A percentile compares a stretch with the other conserved stretches of the same genome.
phyloP scores from a whole-genome alignment of 2,113 vertebrate species.

The Hydrochoerus hydrochaeris region DNA sequence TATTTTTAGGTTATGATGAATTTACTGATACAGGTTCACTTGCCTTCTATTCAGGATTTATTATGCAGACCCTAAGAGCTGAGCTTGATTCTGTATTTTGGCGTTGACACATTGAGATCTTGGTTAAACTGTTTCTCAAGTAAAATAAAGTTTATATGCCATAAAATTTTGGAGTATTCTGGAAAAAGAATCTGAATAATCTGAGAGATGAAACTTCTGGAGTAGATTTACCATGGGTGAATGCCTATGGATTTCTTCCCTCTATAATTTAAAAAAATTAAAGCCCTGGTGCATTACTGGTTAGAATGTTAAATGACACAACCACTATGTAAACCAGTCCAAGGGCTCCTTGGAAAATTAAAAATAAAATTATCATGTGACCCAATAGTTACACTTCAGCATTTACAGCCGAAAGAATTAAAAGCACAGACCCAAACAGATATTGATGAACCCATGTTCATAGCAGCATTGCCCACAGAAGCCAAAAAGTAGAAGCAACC shows the following conservation, averaged over 20 bases:
- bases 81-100: background rate
- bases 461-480: background rate
- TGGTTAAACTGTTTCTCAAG: background rate
- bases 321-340: background rate
- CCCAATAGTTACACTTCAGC: background rate
- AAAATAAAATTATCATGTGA: background rate
- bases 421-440: background rate
- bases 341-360: background rate
- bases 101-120: background rate
- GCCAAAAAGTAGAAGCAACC: background rate
- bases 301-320: background rate
- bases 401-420: background rate
- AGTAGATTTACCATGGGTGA: background rate
- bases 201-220: background rate
- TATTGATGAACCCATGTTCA: background rate
- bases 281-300: background rate
- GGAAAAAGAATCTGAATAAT: conserved; percentile 17
- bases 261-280: background rate
- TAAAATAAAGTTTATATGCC: conserved; percentile 26
- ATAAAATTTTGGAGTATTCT: background rate
- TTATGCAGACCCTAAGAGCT: background rate
- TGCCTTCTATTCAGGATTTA: background rate
- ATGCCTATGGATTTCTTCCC: background rate
- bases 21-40: background rate
- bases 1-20: background rate